Percentiles rank a stretch among this genome's conserved stretches.
These are phyloP conservation scores for Abrostola tripartita DNA, from an alignment of 2,888 invertebrate species.

Conservation along the genomic window DNA sequence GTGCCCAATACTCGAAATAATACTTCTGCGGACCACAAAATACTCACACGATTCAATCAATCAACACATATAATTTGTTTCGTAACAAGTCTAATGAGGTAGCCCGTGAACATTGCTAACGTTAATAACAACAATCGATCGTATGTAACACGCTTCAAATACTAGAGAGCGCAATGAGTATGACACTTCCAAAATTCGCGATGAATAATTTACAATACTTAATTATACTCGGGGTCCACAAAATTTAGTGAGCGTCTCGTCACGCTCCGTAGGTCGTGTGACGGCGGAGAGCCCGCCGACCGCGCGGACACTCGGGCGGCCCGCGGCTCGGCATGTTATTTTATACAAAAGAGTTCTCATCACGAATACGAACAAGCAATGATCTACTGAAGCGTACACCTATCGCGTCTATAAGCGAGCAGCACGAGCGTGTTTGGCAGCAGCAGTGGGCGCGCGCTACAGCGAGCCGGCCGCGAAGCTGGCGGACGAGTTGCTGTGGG, in stretches of 20 bases:
- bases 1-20: conserved; percentile 51
- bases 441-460: conserved; percentile 69
- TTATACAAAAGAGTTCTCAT: conserved; percentile 27
- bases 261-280: conserved; percentile 19
- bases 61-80: conserved; percentile 52
- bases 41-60: conserved; percentile 55
- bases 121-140: conserved; percentile 57
- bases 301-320: conserved; percentile 31
- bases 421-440: conserved; percentile 45
- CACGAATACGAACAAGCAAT: conserved; percentile 45
- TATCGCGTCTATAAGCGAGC: conserved; percentile 30
- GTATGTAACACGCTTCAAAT: conserved; percentile 51
- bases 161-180: conserved; percentile 53
- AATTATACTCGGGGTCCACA: conserved; percentile 48
- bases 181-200: conserved; percentile 44
- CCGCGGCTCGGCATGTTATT: conserved; percentile 9
- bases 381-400: conserved; percentile 48
- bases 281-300: not conserved
- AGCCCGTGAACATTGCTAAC: conserved; percentile 58
- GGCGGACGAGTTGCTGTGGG: conserved; percentile 98
- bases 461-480: conserved; percentile 95
- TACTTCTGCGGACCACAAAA: conserved; percentile 56
- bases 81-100: conserved; percentile 63
- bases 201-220: conserved; percentile 54
- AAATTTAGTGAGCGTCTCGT: conserved; percentile 25